phyloP scores from a whole-genome alignment of 2,113 vertebrate species.

The Osmerus mordax region DNA sequence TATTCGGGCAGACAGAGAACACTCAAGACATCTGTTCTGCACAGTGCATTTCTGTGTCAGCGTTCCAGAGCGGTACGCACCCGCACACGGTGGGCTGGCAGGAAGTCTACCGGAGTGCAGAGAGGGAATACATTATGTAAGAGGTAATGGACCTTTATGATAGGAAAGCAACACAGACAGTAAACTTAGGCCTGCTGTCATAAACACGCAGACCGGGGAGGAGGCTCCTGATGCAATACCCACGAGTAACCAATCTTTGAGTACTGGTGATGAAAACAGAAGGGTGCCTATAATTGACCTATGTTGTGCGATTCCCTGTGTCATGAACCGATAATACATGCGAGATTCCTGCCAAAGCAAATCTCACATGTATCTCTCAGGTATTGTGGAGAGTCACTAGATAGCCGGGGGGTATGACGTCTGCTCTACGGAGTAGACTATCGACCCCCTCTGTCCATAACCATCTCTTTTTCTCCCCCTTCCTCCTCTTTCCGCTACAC shows the following conservation, averaged over 20 bases:
- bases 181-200: not conserved
- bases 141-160: conserved; percentile 50
- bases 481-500: no score
- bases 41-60: no score
- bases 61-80: conserved; percentile 15
- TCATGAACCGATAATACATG: no score
- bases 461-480: no score
- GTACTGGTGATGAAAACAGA: not conserved
- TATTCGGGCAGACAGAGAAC: not conserved
- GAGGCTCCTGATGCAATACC: no score
- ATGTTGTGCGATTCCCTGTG: no score
- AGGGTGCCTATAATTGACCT: no score
- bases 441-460: not conserved
- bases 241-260: not conserved
- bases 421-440: not conserved
- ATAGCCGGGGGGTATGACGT: not conserved
- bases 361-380: not conserved
- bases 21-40: no score
- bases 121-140: conserved; percentile 42
- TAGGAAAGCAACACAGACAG: conserved; percentile 20
- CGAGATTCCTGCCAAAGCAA: not conserved
- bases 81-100: conserved; percentile 21
- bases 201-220: no score
- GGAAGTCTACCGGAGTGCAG: conserved; percentile 17
- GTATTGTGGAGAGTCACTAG: not conserved